Conservation (phyloP, 2,113 vertebrate species). For the Syngnathus typhle region DNA sequence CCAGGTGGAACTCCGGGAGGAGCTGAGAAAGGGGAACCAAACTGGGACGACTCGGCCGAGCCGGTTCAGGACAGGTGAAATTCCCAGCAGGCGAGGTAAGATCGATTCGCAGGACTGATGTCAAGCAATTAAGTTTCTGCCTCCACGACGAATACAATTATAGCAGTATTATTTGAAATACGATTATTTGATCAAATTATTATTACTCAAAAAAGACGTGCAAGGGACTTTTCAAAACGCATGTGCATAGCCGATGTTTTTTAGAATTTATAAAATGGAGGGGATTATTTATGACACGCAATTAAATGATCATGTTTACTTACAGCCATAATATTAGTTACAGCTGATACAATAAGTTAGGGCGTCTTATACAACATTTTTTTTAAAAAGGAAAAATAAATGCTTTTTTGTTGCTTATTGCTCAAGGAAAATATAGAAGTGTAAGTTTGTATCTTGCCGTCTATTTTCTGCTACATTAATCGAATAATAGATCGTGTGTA, state of each 20-base stretch:
- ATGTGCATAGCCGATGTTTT: neutral
- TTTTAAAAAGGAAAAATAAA: neutral
- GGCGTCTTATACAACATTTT: neutral
- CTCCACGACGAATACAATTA: neutral
- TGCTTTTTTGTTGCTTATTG: neutral
- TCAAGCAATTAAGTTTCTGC: neutral
- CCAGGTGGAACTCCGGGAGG: constrained; percentile 67
- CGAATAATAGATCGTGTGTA: no score
- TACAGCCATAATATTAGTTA: neutral
- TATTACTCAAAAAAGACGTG: neutral
- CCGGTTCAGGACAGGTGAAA: constrained; percentile 67
- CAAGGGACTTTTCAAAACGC: neutral
- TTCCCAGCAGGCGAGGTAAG: constrained; percentile 62
- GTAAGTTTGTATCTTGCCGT: no score
- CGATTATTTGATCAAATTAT: neutral
- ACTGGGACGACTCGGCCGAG: constrained; percentile 65
- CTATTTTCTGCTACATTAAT: neutral
- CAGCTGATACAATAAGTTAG: neutral
- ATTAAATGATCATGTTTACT: neutral
- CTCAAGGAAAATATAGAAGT: no score
- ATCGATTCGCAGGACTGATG: constrained; percentile 48
- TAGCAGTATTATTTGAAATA: neutral
- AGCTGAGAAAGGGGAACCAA: constrained; percentile 52
- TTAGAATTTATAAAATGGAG: neutral
- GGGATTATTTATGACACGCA: neutral